Base-by-base conservation (phyloP, 1,140 invertebrate genomes). In the Aphaenogaster floridana region DNA sequence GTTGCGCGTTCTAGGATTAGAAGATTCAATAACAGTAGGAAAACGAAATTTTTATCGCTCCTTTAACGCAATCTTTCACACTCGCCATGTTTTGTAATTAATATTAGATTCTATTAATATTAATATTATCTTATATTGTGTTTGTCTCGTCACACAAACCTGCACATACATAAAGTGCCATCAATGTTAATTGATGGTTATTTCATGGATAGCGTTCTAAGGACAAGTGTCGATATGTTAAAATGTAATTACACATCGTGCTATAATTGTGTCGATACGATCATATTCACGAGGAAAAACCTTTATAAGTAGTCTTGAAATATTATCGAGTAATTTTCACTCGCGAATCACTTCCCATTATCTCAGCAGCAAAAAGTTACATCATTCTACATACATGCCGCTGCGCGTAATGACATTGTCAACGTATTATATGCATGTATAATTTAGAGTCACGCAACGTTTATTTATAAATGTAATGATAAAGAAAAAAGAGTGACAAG, bases 291-390 rank as follows among this genome's bases (percentile, higher is more conserved):
- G 17, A 74, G 7, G n/a, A 69, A 64, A 83, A 83, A 83, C 68
- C 36, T 48, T 83, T 74, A 83, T 83, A 61, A 59, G 63, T 54
- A 69, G 76, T 48, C 39, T 68, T 50, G n/a, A 78, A 63, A 48
- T 45, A 78, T 63, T 28, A 48, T 69, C 7, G 13, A 28, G 45
- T 52, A 52, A 52, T 80, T 80, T 80, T 68, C 36, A 68, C 8
- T 52, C 34, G 48, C 48, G 8, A 80, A 68, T 68, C 7, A 68
- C n/a, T 50, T 80, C n/a, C 2, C 9, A 80, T 69, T 68, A 79
- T 79, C 17, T 8, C 13, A 17, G 13, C n/a, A n/a, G 34, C n/a
- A 54, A 80, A 52, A 68, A 79, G 2, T 45, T 79, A 13, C 34
- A 39, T 52, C 64, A 52, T 80, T 68, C 8, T 6, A 52, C 8